These are phyloP conservation scores for Nomada fabriciana DNA, from an alignment of 2,888 invertebrate genomes.

Conservation along the genomic window DNA sequence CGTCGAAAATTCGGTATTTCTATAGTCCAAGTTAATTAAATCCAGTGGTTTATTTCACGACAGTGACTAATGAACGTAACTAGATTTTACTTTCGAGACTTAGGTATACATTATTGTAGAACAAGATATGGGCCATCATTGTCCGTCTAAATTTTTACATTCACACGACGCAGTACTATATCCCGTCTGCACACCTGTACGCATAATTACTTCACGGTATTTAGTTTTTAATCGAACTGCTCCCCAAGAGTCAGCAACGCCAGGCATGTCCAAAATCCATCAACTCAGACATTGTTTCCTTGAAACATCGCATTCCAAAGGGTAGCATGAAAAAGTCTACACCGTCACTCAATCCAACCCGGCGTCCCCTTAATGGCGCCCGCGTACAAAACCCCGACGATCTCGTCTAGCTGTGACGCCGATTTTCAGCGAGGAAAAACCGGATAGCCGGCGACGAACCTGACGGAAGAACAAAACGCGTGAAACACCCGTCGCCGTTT, in stretches of 20 bases:
- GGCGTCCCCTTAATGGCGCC: not conserved
- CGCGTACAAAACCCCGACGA: not conserved
- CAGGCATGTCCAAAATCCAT: too few species aligned
- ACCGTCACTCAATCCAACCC: not conserved
- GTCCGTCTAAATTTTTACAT: too few species aligned
- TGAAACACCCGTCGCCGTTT: constrained; percentile 42
- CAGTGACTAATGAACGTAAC: too few species aligned
- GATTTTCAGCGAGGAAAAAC: constrained; percentile 13
- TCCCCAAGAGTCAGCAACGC: too few species aligned
- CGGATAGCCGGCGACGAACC: constrained; percentile 5
- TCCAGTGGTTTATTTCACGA: not conserved
- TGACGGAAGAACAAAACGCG: constrained; percentile 50
- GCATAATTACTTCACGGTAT: not conserved
- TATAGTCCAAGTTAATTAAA: not conserved
- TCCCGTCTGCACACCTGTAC: too few species aligned
- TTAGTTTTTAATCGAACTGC: too few species aligned
- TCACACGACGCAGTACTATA: too few species aligned
- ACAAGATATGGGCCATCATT: too few species aligned
- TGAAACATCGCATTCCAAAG: too few species aligned
- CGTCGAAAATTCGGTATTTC: not conserved
- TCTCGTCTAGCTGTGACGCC: not conserved
- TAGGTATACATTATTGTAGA: too few species aligned
- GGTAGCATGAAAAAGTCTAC: not conserved
- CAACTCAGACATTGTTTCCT: too few species aligned
- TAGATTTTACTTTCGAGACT: too few species aligned